A percentile compares a stretch with the other conserved stretches of the same genome.
Evolutionary conservation across 2,888 invertebrate genomes (phyloP).

Genomic region (Osmoderma eremita): DNA sequence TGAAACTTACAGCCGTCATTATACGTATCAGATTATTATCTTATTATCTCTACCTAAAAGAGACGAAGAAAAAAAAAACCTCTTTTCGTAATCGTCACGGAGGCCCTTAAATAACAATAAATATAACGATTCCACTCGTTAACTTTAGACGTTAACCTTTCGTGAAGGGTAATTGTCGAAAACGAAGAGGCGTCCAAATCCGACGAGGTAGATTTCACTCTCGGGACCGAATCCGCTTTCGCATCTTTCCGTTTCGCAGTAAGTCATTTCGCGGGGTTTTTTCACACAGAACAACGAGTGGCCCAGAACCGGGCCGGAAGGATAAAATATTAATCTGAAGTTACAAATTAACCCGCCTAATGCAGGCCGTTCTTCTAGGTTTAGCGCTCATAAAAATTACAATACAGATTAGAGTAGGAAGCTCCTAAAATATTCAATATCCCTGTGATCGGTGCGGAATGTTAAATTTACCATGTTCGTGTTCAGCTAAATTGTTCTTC

Average conservation of each 20-base stretch:
- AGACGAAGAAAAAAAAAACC: too few relatives aligned
- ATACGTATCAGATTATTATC: too few relatives aligned
- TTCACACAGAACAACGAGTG: neutral
- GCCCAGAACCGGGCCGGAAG: neutral
- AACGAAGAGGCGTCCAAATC: constrained; percentile 34
- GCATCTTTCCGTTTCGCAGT: constrained; percentile 23
- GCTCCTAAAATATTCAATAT: neutral
- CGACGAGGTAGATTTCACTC: constrained; percentile 31
- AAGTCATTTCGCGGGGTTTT: constrained; percentile 29
- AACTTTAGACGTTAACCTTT: constrained; percentile 36
- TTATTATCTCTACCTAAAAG: too few relatives aligned
- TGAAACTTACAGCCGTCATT: too few relatives aligned
- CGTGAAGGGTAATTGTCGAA: constrained; percentile 36
- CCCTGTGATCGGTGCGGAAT: neutral
- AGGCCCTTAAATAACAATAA: constrained; percentile 30
- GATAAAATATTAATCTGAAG: constrained; percentile 31
- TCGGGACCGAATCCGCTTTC: constrained; percentile 12
- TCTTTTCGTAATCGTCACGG: neutral
- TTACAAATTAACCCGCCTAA: constrained; percentile 24
- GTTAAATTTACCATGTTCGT: neutral
- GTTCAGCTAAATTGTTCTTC: too few relatives aligned
- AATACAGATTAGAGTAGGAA: neutral
- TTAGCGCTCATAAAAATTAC: constrained; percentile 28
- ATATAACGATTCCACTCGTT: constrained; percentile 26
- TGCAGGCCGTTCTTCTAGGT: constrained; percentile 3